phyloP scores from a whole-genome alignment of 1,140 invertebrate genomes.

The Trichonephila clavata region DNA sequence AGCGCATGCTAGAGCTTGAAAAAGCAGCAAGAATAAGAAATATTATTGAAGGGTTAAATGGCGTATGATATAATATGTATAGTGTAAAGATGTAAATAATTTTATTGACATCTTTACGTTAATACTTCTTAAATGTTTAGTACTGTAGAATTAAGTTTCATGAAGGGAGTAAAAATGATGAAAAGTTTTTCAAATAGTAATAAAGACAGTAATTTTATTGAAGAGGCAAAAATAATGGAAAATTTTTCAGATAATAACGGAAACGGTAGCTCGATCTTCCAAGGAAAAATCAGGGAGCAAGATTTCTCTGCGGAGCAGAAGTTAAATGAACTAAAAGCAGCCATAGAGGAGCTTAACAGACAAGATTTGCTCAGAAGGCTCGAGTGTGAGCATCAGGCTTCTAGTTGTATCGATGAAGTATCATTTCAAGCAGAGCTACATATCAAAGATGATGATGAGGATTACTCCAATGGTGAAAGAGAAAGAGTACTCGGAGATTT shows the following conservation, averaged over 20 bases:
- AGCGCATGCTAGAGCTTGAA: no score
- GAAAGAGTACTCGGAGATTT: no score
- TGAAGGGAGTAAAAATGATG: slow-evolving; percentile 1
- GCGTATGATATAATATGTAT: slow-evolving; percentile 11
- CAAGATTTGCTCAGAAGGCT: no score
- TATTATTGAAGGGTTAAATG: no score
- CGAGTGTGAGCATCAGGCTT: no score
- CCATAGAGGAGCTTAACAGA: no score
- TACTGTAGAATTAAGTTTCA: slow-evolving; percentile 12
- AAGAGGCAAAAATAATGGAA: slow-evolving; percentile 10
- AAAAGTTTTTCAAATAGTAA: not conserved
- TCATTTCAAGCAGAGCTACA: no score
- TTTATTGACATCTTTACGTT: slow-evolving; percentile 6
- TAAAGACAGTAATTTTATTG: slow-evolving; percentile 18
- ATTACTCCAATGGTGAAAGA: no score
- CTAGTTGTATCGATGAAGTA: no score
- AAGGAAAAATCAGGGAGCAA: slow-evolving; percentile 17
- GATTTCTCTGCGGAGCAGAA: not conserved
- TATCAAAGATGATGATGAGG: no score
- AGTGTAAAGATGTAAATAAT: slow-evolving; percentile 19
- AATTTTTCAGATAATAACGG: not conserved
- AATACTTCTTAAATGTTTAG: slow-evolving; percentile 19
- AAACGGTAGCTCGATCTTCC: slow-evolving; percentile 9
- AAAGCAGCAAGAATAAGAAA: no score
- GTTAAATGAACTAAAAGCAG: no score